Evolutionary conservation across 2,797 vertebrate genomes (phyloP), one percentile per base, ranked within the genome.

Genomic region (Brachyrhaphis roseni): DNA sequence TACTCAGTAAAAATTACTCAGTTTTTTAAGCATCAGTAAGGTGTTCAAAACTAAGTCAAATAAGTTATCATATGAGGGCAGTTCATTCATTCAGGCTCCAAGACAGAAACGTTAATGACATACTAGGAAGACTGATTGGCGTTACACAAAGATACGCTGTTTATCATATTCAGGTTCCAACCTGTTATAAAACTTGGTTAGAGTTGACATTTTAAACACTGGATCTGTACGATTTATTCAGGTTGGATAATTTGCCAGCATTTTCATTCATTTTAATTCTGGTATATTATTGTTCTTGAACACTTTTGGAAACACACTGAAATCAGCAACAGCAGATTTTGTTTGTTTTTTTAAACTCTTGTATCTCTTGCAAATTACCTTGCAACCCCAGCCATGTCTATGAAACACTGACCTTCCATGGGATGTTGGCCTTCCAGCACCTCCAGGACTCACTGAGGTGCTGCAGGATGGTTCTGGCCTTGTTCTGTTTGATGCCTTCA

Each of bases 351-450:
- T 26, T 3, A 16, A 59, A 59, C 13, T 59, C 28, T 31, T 28
- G 55, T 59, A 59, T 59, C 13, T 31, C 28, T 59, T 62, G 57
- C 3, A 1, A 62, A 2, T 26, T 31, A 34, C 57, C 28, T 62
- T 31, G 57, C 15, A 62, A 16, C 26, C 10, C 57, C 12, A 8
- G 4, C 36, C 15, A 68, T 78, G 8, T 55, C n/a, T 62, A 20
- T n/a, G 28, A 57, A 0, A 18, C 26, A 86, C 89, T 77, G 74
- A 97, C 98, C 97, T 99, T 99, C 98, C 98, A 99, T 31, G 98
- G 98, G 86, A 99, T 99, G 87, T 99, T 99, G 87, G 98, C 98
- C 87, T 99, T 99, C 98, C 98, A 99, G 95, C 98, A 99, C 43
- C 98, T 96, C 98, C 98, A 99, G 64, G 98, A 99, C 90, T 99